These are phyloP conservation scores for Sylvilagus bachmani DNA, from an alignment of 2,113 vertebrate species.

Conservation along the genomic window DNA sequence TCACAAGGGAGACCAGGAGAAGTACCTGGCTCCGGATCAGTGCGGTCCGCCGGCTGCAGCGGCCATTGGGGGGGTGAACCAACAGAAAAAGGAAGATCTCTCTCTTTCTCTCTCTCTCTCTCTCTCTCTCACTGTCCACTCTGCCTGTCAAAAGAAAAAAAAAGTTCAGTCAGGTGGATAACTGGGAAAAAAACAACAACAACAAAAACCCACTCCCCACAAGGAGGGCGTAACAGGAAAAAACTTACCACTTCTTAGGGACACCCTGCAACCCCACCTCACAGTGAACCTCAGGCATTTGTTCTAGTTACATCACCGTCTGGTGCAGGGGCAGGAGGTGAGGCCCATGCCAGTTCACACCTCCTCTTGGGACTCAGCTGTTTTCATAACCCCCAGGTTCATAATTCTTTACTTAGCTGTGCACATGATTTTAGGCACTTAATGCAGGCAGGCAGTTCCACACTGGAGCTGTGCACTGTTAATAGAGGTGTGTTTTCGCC, in stretches of 20 bases:
- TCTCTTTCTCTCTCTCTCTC: no score
- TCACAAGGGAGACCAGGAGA: no score
- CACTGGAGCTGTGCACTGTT: not conserved
- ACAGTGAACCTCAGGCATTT: not conserved
- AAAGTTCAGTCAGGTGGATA: not conserved
- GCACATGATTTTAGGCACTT: fast-evolving
- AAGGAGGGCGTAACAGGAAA: not conserved
- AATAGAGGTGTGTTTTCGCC: not conserved
- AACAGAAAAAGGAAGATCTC: no score
- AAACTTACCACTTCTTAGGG: not conserved
- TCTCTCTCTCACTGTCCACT: no score
- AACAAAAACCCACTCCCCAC: not conserved
- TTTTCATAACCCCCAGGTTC: not conserved
- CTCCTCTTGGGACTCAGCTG: not conserved
- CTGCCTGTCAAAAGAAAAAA: no score
- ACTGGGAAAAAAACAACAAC: not conserved
- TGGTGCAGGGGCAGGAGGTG: not conserved
- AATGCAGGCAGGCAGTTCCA: not conserved
- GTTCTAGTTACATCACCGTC: not conserved
- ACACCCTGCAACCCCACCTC: no score
- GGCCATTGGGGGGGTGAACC: no score
- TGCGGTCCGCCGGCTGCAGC: no score
- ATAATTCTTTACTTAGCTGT: fast-evolving
- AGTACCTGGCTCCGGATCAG: no score
- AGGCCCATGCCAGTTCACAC: not conserved